phyloP scores from a whole-genome alignment of 2,113 vertebrate genomes.

The Etheostoma spectabile region DNA sequence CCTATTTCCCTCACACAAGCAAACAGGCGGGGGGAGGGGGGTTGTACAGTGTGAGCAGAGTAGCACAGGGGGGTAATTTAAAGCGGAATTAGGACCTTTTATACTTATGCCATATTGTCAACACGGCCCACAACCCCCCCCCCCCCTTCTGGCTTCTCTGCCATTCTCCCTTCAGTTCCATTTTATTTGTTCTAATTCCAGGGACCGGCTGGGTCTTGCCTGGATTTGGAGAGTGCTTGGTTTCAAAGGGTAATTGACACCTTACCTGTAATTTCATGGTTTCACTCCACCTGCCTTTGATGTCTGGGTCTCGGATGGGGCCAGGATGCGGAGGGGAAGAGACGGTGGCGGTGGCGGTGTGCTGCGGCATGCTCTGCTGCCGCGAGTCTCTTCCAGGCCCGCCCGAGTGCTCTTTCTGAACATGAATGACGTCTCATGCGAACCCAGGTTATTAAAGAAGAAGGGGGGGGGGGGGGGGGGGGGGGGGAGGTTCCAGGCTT shows the following conservation, averaged over 20 bases:
- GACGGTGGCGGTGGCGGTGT: constrained; percentile 47
- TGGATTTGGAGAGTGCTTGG: constrained; percentile 85
- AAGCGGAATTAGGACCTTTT: constrained; percentile 83
- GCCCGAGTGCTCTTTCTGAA: constrained; percentile 31
- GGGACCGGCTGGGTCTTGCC: constrained; percentile 86
- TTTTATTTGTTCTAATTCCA: constrained; percentile 86
- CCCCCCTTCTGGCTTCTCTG: constrained; percentile 44
- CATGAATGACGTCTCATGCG: constrained; percentile 68
- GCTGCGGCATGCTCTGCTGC: constrained; percentile 60
- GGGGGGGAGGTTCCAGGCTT: constrained; percentile 23
- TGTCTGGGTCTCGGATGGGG: constrained; percentile 80
- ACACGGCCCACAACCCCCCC: constrained; percentile 79
- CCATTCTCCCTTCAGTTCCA: constrained; percentile 72
- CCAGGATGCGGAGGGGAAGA: constrained; percentile 67
- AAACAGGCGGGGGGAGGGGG: constrained; percentile 37
- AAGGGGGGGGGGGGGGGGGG: constrained; percentile 11
- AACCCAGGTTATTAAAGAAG: constrained; percentile 62
- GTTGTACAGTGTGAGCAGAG: constrained; percentile 47
- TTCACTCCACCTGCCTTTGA: constrained; percentile 89
- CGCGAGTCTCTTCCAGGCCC: constrained; percentile 59
- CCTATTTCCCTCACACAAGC: constrained; percentile 30
- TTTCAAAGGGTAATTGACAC: constrained; percentile 90
- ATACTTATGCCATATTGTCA: constrained; percentile 83
- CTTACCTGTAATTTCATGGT: constrained; percentile 89
- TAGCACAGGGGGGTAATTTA: constrained; percentile 74